phyloP scores from a whole-genome alignment of 2,797 vertebrate species.

The Phaenicophaeus curvirostris region DNA sequence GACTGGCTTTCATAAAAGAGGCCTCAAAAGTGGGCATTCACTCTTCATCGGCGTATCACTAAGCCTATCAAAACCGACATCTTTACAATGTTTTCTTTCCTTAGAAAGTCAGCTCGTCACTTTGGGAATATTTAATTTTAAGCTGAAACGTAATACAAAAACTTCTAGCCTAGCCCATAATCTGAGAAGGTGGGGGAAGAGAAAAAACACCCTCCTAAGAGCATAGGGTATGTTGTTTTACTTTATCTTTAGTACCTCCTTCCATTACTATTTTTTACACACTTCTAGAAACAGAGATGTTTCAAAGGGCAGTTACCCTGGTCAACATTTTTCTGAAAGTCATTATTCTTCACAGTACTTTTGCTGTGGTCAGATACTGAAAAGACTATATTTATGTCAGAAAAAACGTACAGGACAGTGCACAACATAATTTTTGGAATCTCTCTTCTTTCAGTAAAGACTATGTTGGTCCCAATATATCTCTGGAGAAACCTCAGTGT shows the following conservation, averaged over 20 bases:
- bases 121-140: not conserved
- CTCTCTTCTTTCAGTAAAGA: not conserved
- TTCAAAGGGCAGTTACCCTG: not conserved
- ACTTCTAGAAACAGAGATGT: not conserved
- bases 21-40: not conserved
- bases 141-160: not conserved
- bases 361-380: not conserved
- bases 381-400: not conserved
- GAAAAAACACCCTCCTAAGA: not conserved
- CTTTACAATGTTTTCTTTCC: not conserved
- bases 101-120: not conserved
- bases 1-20: not conserved
- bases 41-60: not conserved
- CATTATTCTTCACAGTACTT: not conserved
- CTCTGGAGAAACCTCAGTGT: not conserved
- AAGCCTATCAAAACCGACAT: not conserved
- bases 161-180: not conserved
- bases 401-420: not conserved
- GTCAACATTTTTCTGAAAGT: not conserved
- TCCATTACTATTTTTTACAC: not conserved
- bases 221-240: not conserved
- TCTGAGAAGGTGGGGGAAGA: rapidly evolving
- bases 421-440: not conserved
- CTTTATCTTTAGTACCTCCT: not conserved
- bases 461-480: not conserved